Conservation (phyloP, 2,888 invertebrate genomes). For the Lepidochrysops patricia region DNA sequence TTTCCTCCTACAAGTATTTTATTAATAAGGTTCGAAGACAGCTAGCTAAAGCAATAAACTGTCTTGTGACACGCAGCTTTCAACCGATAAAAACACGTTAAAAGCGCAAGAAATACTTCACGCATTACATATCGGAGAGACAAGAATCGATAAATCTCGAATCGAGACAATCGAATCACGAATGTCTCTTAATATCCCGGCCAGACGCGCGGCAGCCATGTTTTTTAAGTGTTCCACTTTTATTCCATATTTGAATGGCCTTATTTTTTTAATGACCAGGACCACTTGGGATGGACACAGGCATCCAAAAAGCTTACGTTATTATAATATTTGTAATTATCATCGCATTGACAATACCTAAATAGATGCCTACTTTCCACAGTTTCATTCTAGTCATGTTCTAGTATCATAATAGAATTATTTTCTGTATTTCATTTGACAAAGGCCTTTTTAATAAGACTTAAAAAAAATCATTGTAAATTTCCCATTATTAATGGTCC, state of each 20-base stretch:
- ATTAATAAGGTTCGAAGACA: background rate
- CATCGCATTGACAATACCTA: too few relatives aligned
- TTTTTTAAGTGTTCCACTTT: slow-evolving; percentile 16
- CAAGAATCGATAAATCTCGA: slow-evolving; percentile 44
- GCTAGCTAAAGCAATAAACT: slow-evolving; percentile 1
- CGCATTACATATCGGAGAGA: slow-evolving; percentile 34
- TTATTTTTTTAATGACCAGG: background rate
- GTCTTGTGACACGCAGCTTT: slow-evolving; percentile 14
- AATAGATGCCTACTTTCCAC: too few relatives aligned
- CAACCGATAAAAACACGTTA: slow-evolving; percentile 16
- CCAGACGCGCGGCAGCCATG: slow-evolving; percentile 22
- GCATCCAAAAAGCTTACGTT: too few relatives aligned
- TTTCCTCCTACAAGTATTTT: too few relatives aligned
- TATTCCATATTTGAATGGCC: slow-evolving; percentile 12
- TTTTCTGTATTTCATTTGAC: too few relatives aligned
- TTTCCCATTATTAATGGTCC: too few relatives aligned
- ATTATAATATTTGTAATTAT: too few relatives aligned
- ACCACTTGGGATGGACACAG: background rate
- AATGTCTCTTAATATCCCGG: slow-evolving; percentile 31
- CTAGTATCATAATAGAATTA: too few relatives aligned
- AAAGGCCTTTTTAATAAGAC: too few relatives aligned
- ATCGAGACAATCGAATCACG: slow-evolving; percentile 40
- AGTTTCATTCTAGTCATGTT: too few relatives aligned
- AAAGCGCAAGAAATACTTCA: slow-evolving; percentile 32
- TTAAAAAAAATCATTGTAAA: too few relatives aligned